These are phyloP conservation scores for Heliconius congener DNA, from an alignment of 1,140 invertebrate species.

Conservation along the genomic window DNA sequence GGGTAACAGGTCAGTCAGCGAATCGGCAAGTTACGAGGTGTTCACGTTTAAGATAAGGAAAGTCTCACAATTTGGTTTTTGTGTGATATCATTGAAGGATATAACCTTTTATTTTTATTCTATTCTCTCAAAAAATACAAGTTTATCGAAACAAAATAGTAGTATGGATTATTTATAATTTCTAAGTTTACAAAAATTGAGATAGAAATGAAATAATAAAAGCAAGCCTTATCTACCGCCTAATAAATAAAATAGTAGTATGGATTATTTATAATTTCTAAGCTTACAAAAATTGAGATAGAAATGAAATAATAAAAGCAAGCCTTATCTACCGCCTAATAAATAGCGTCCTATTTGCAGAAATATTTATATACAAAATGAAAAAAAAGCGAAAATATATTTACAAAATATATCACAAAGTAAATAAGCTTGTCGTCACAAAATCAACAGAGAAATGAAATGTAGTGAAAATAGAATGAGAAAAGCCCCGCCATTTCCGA, in stretches of 20 bases:
- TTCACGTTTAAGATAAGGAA: constrained; percentile 36
- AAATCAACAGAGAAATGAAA: constrained; percentile 39
- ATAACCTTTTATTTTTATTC: no score
- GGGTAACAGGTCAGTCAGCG: constrained; percentile 66
- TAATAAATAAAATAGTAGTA: neutral
- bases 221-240: no score
- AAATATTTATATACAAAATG: neutral
- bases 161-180: no score
- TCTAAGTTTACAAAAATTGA: no score
- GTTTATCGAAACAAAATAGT: no score
- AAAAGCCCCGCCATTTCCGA: constrained; percentile 59
- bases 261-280: no score
- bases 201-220: no score
- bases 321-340: neutral
- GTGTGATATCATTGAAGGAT: neutral
- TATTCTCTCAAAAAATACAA: no score
- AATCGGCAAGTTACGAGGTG: constrained; percentile 65
- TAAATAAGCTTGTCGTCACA: neutral
- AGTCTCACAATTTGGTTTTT: constrained; percentile 1
- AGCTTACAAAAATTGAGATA: no score
- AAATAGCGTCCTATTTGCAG: neutral
- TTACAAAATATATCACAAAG: neutral
- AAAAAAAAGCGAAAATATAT: neutral
- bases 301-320: no score
- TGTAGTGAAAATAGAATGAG: constrained; percentile 59